A percentile compares a stretch with the other conserved stretches of the same genome.
phyloP scores from a whole-genome alignment of 2,113 vertebrate species.

The Anarrhichthys ocellatus region DNA sequence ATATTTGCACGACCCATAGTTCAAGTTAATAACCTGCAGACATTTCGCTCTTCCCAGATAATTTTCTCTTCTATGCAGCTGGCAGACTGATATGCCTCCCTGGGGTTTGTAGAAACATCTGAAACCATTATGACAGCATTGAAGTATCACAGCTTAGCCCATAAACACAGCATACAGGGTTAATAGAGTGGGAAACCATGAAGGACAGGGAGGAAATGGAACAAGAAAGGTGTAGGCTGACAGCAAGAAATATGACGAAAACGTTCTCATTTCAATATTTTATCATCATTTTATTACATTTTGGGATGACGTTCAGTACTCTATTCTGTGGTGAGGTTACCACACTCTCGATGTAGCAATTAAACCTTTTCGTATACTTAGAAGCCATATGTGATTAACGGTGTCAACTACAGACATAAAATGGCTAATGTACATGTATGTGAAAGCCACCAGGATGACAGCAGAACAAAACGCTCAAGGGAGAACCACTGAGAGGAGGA shows the following conservation, averaged over 20 bases:
- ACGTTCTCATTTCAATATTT: background rate
- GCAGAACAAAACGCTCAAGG: background rate
- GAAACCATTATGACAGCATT: slow-evolving; percentile 7
- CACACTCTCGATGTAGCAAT: background rate
- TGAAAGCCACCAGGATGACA: background rate
- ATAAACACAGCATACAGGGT: slow-evolving; percentile 13
- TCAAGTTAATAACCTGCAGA: slow-evolving; percentile 21
- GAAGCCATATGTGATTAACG: background rate
- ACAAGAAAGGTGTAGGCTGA: background rate
- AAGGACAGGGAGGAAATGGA: background rate
- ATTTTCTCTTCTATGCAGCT: background rate
- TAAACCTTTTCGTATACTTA: background rate
- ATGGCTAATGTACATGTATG: background rate
- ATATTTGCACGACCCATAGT: background rate
- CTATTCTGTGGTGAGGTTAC: background rate
- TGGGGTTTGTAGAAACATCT: slow-evolving; percentile 4
- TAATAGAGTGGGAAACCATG: slow-evolving; percentile 29
- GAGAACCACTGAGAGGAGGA: slow-evolving; percentile 14
- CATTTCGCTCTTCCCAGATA: background rate
- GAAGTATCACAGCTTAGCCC: background rate
- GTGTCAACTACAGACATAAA: background rate
- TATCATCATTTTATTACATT: background rate
- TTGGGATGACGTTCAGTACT: background rate
- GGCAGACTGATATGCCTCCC: background rate
- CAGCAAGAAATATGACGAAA: background rate